Conservation (phyloP, 2,888 invertebrate species). For the Polydrusus tereticollis region DNA sequence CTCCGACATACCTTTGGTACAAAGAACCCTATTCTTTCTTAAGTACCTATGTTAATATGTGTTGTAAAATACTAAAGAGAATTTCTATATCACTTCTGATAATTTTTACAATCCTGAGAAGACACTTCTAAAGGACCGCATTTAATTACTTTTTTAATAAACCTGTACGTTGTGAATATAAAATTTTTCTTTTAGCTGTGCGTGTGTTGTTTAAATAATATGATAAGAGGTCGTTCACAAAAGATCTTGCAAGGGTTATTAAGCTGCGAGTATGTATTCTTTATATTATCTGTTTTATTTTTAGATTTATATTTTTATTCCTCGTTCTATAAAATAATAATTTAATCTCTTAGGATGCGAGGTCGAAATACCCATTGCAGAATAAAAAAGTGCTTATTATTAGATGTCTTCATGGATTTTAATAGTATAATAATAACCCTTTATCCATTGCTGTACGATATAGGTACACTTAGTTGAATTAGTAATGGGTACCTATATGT, state of each 20-base stretch:
- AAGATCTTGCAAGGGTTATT: constrained; percentile 3
- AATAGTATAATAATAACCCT: constrained; percentile 33
- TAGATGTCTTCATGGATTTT: constrained; percentile 21
- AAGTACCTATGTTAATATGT: too few species aligned
- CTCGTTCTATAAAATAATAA: constrained; percentile 14
- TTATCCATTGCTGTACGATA: constrained; percentile 3
- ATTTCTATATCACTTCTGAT: constrained; percentile 5
- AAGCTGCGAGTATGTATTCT: not conserved
- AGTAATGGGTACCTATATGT: not conserved
- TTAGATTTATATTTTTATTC: constrained; percentile 8
- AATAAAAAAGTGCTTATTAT: not conserved
- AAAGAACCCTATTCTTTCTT: too few species aligned
- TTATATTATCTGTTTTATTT: constrained; percentile 2
- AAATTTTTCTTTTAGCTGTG: not conserved
- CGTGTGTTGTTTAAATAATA: not conserved
- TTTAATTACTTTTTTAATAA: constrained; percentile 23
- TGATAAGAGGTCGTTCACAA: constrained; percentile 12
- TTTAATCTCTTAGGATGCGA: constrained; percentile 18
- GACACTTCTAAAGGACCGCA: constrained; percentile 15
- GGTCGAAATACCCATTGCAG: constrained; percentile 2
- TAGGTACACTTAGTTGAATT: not conserved
- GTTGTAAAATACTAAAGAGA: not conserved
- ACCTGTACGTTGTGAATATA: constrained; percentile 1
- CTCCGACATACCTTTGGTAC: too few species aligned
- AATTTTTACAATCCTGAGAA: constrained; percentile 15